A percentile compares a stretch with the other conserved stretches of the same genome.
phyloP scores from a whole-genome alignment of 2,797 vertebrate genomes.

The Megaceryle alcyon region DNA sequence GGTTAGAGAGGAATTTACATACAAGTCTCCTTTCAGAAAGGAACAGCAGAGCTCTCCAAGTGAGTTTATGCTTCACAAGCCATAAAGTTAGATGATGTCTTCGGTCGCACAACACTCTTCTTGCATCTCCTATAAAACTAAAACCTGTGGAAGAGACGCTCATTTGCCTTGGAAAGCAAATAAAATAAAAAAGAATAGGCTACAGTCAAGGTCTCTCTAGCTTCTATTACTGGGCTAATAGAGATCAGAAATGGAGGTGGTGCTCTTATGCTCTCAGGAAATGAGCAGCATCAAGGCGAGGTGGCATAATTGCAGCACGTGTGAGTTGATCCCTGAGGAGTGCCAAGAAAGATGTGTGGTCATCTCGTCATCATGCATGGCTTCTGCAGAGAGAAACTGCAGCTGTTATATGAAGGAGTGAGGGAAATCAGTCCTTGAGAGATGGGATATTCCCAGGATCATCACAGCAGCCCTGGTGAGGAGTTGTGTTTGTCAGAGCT shows the following conservation, averaged over 20 bases:
- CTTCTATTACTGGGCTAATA: neutral
- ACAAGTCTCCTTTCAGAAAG: neutral
- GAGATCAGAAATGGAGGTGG: neutral
- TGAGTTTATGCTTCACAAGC: neutral
- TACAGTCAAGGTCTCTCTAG: neutral
- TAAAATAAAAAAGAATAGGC: neutral
- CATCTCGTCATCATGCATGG: neutral
- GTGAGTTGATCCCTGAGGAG: neutral
- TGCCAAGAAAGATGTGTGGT: neutral
- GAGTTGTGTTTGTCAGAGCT: neutral
- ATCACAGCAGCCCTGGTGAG: neutral
- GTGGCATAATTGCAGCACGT: neutral
- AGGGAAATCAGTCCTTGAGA: neutral
- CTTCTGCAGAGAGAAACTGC: neutral
- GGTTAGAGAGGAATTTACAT: neutral
- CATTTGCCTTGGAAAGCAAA: neutral
- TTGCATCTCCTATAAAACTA: neutral
- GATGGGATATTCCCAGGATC: neutral
- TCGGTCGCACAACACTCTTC: neutral
- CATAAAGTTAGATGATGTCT: neutral
- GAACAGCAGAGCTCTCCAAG: neutral
- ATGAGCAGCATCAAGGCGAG: accelerated
- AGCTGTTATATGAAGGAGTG: accelerated
- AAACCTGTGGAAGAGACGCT: neutral
- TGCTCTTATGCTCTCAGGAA: neutral